A percentile compares a stretch with the other conserved stretches of the same genome.
Evolutionary conservation across 2,888 invertebrate species (phyloP).

Genomic region (Zygothrica quintamaculata): DNA sequence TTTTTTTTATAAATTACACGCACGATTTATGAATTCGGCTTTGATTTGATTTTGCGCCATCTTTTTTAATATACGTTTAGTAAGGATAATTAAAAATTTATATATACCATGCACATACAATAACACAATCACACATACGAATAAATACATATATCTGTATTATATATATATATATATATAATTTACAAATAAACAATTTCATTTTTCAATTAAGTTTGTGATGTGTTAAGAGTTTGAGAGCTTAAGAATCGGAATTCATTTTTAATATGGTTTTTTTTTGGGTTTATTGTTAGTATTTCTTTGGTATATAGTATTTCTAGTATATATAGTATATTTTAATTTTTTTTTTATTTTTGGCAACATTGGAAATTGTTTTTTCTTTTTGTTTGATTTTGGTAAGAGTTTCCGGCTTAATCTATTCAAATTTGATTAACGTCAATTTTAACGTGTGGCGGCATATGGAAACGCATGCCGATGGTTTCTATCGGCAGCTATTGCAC

Average conservation of each 20-base stretch:
- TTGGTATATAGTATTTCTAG: conserved; percentile 33
- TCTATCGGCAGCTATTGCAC: conserved; percentile 66
- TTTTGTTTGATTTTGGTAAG: conserved; percentile 11
- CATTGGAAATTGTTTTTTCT: conserved; percentile 56
- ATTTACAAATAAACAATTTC: conserved; percentile 48
- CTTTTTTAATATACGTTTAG: conserved; percentile 26
- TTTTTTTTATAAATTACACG: conserved; percentile 58
- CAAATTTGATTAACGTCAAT: conserved; percentile 25
- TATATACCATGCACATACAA: conserved; percentile 51
- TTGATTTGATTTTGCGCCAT: conserved; percentile 52
- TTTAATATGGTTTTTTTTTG: conserved; percentile 21
- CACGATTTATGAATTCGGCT: conserved; percentile 47
- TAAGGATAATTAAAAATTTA: conserved; percentile 38
- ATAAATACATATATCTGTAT: conserved; percentile 34
- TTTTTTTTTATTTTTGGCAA: conserved; percentile 65
- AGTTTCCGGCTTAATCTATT: conserved; percentile 38
- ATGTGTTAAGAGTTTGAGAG: conserved; percentile 34
- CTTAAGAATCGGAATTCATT: conserved; percentile 9
- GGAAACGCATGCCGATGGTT: conserved; percentile 39
- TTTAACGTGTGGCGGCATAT: conserved; percentile 45
- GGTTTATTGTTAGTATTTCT: conserved; percentile 46
- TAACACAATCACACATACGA: conserved; percentile 29
- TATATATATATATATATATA: conserved; percentile 29
- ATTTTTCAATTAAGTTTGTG: conserved; percentile 20
- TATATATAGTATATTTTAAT: conserved; percentile 21